Base-by-base conservation (phyloP, 2,888 invertebrate genomes). In the Chloroclystis v-ata region DNA sequence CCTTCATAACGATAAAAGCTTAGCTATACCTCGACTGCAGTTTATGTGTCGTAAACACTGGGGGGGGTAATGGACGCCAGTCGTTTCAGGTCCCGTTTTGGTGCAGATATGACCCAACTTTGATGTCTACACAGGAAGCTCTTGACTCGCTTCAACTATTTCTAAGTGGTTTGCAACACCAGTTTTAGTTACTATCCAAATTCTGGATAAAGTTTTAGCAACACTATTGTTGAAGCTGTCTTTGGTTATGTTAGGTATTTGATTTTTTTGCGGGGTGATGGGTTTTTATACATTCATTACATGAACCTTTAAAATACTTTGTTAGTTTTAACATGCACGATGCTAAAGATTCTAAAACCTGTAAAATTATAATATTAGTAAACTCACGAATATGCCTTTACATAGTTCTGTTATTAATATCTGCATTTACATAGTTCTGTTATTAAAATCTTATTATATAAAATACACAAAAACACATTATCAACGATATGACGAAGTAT, bases 31-130 rank as follows among this genome's bases (percentile, higher is more conserved):
- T 46, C 16, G 7, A 33, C 46, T 50, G 50, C 46, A 46, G 29
- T 65, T 65, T 63, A 65, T 62, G 38, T 45, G 39, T 16, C 58
- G 63, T 65, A 63, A 65, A 65, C 56, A 61, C 52, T 58, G 59
- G 61, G 1, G 1, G 52, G 56, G 57, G 46, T 50, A 50, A 65
- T 65, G 63, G 65, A 65, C 61, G 50, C 52, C 53, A 60, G 37
- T 56, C 55, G 50, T 54, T 57, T 37, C 38, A 52, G 54, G 35
- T 35, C 35, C 35, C 35, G 20, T 16, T 20, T 35, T 20, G 33
- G 24, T 49, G 49, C 50, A 46, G 39, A 50, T 40, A 47, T 40
- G 28, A 16, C 35, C 50, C 37, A 50, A 50, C 43, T 50, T 50
- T 50, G 50, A 50, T 50, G 46, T 50, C 14, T 33, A 43, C 43